Conservation (phyloP, 1,140 invertebrate species). For the Caerostris darwini region DNA sequence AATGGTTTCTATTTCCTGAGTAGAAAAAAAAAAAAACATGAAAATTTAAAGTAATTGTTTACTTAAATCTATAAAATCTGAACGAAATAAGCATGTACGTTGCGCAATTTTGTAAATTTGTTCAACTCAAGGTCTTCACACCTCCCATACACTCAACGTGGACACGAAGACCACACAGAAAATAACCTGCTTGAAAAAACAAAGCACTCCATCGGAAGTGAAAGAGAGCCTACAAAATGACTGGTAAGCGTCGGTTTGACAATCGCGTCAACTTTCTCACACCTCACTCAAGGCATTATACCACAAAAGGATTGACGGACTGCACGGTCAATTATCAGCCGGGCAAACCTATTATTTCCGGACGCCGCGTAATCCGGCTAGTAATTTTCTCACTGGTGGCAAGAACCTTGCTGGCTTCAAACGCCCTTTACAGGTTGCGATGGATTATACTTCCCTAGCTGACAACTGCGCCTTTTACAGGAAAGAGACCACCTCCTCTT, state of each 20-base stretch:
- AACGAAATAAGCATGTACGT: not conserved
- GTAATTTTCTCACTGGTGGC: constrained; percentile 51
- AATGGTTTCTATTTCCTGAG: no score
- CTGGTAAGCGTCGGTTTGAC: constrained; percentile 23
- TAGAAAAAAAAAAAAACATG: no score
- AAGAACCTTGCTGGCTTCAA: not conserved
- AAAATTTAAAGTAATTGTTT: no score
- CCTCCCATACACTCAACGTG: not conserved
- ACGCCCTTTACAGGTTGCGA: constrained; percentile 17
- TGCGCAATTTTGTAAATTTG: not conserved
- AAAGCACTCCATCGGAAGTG: constrained; percentile 10
- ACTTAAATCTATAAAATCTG: no score
- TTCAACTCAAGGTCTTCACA: not conserved
- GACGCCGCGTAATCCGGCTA: constrained; percentile 59
- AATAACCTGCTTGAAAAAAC: constrained; percentile 12
- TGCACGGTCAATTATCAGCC: constrained; percentile 53
- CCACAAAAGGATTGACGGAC: constrained; percentile 48
- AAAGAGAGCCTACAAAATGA: constrained; percentile 31
- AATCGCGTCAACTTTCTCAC: constrained; percentile 51
- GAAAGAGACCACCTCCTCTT: not conserved
- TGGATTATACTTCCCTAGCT: not conserved
- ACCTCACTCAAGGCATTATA: constrained; percentile 1
- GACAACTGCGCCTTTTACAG: constrained; percentile 22
- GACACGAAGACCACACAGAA: constrained; percentile 24
- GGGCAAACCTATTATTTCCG: constrained; percentile 62